Conservation (phyloP, 2,113 vertebrate genomes). For the Willisornis vidua region DNA sequence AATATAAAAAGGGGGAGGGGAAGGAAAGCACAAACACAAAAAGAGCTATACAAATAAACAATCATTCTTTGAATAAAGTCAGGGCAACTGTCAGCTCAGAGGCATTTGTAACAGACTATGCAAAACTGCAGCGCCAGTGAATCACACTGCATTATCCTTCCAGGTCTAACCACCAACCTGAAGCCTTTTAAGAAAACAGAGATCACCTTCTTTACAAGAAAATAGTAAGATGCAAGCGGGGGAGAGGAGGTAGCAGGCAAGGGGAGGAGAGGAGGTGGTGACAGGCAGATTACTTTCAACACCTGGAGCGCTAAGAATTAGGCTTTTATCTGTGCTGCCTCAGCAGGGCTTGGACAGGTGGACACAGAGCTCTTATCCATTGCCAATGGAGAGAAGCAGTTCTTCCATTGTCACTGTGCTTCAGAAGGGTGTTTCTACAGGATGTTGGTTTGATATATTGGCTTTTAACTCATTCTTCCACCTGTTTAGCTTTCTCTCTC, state of each 20-base stretch:
- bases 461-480: not conserved
- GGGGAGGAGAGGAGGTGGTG: not conserved
- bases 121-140: not conserved
- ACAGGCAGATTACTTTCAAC: not conserved
- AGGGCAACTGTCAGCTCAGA: not conserved
- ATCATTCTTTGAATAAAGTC: not conserved
- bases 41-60: not conserved
- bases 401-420: not conserved
- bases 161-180: fast-evolving
- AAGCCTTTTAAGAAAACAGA: not conserved
- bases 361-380: not conserved
- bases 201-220: not conserved
- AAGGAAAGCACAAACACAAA: not conserved
- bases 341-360: not conserved
- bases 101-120: fast-evolving
- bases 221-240: not conserved
- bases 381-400: not conserved
- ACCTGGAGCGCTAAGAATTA: not conserved
- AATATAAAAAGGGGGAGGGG: fast-evolving
- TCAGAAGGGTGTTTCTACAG: not conserved
- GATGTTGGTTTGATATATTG: not conserved
- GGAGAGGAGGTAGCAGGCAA: not conserved
- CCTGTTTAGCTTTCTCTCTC: not conserved
- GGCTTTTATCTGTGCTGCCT: not conserved
- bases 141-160: not conserved